Evolutionary conservation across 2,888 invertebrate species (phyloP), one percentile per base, ranked within the genome.

Genomic region (Drosophila differens): DNA sequence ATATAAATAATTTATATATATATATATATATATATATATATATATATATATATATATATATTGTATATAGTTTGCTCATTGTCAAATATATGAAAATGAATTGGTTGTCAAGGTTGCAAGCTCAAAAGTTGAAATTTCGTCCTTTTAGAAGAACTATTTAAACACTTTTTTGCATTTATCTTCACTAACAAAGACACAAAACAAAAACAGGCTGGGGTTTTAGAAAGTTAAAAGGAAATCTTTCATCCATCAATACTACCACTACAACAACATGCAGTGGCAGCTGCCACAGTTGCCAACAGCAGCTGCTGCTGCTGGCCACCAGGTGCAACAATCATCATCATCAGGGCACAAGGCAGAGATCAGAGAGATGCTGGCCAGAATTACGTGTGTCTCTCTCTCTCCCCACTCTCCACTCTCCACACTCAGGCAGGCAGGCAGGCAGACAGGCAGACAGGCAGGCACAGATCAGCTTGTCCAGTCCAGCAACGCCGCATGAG

Each of bases 241-340:
- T 77, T 68, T 79, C 79, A 81, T 81, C 81, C 75, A 79, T 71
- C 74, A 79, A 82, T 76, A 74, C 62, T 63, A 25, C 35, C 35
- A 35, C 10, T 3, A 16, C 49, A 51, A 28, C 51, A 51, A 58
- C 67, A 68, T 30, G 49, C 53, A 69, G 64, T 54, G 57, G 72
- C 77, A 72, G 82, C 82, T 74, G 85, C 74, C 53, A 68, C 74
- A 62, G 71, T 67, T 70, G 64, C 55, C 69, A 74, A 72, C 70
- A 62, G 70, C 81, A 63, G 64, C 74, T 63, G 65, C 65, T 53
- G 54, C 41, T 53, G 54, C 41, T 71, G 83, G 74, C 79, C 83
- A 83, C 85, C 89, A 85, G 89, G 85, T 89, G 85, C 87, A 85
- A 84, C 69, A 81, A 85, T 83, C 85, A 83, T 79, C 76, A 60